Evolutionary conservation across 2,888 invertebrate genomes (phyloP), one percentile per base, ranked within the genome.

Genomic region (Pyrrhia umbra): DNA sequence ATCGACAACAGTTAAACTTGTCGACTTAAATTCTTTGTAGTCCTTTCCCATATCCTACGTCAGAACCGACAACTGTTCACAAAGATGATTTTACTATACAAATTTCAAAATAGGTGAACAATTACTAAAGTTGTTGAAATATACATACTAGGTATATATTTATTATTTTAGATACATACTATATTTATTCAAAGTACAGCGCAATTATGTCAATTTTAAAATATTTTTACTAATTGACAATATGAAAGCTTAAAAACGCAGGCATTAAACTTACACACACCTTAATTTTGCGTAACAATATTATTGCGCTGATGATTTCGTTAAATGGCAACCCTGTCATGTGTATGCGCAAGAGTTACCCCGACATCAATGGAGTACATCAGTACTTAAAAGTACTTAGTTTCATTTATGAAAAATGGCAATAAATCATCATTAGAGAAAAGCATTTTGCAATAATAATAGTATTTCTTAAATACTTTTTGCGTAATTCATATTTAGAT

Each of bases 201-300:
- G 77, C 27, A 50, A 57, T 64, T 15, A 54, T n/a, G 15, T 58
- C 40, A 51, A 58, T 47, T 13, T 60, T 55, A 10, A 18, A 45
- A 46, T 47, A 46, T 40, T 65, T 71, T 57, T 46, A 42, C 43
- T 79, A 77, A 77, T 77, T 77, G 77, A 77, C 77, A 60, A 66
- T 49, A 43, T 20, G 37, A 61, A 67, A 69, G 62, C 37, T 49
- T 43, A 23, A 52, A 39, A 42, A 60, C 9, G n/a, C 27, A 2
- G 10, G 20, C 34, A 15, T 34, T 6, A 49, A 30, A 46, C 16
- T 15, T 50, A 2, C 15, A 47, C 9, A 42, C 3, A 0, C 30
- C 13, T 45, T 18, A 18, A 40, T 37, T 39, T 30, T 43, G 16
- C 4, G 21, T 42, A 18, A 27, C 8, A 39, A 15, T 43, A 25